Percentiles rank a stretch among this genome's conserved stretches.
phyloP scores from a whole-genome alignment of 2,888 invertebrate genomes.

The Lasioglossum vierecki region DNA sequence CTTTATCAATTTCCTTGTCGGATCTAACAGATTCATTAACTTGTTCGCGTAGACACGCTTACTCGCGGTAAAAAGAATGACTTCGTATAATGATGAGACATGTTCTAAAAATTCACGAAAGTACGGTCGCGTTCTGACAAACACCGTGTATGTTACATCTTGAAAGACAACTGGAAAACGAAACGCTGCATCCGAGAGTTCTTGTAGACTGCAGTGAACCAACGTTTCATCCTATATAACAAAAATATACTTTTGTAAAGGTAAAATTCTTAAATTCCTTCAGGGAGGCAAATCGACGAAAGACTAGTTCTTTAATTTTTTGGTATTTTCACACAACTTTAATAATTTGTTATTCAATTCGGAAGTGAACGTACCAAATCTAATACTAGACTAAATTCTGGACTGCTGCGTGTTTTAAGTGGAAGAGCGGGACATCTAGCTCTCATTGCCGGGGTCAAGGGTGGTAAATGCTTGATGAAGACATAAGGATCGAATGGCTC shows the following conservation, averaged over 20 bases:
- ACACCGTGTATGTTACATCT: slow-evolving; percentile 94
- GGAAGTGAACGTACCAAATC: slow-evolving; percentile 77
- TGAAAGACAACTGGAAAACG: slow-evolving; percentile 97
- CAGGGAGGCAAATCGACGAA: background rate
- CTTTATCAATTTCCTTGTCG: slow-evolving; percentile 94
- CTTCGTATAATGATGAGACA: slow-evolving; percentile 94
- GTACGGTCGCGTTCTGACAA: slow-evolving; percentile 95
- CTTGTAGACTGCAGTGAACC: slow-evolving; percentile 97
- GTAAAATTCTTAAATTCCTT: background rate
- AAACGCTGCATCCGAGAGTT: slow-evolving; percentile 96
- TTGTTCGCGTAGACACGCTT: slow-evolving; percentile 98
- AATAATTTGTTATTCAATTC: background rate
- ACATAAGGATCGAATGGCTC: slow-evolving; percentile 95
- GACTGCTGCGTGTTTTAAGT: slow-evolving; percentile 95
- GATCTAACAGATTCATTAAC: slow-evolving; percentile 95
- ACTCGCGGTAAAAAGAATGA: slow-evolving; percentile 97
- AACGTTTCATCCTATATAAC: slow-evolving; percentile 94
- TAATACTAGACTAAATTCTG: slow-evolving; percentile 94
- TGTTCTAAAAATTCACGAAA: slow-evolving; percentile 96
- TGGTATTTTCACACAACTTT: background rate
- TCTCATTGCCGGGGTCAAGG: slow-evolving; percentile 91
- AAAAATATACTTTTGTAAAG: slow-evolving; percentile 27
- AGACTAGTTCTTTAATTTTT: background rate
- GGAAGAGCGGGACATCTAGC: slow-evolving; percentile 93
- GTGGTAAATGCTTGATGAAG: slow-evolving; percentile 96